A percentile compares a stretch with the other conserved stretches of the same genome.
Evolutionary conservation across 2,888 invertebrate genomes (phyloP).

Genomic region (Diaphora mendica): DNA sequence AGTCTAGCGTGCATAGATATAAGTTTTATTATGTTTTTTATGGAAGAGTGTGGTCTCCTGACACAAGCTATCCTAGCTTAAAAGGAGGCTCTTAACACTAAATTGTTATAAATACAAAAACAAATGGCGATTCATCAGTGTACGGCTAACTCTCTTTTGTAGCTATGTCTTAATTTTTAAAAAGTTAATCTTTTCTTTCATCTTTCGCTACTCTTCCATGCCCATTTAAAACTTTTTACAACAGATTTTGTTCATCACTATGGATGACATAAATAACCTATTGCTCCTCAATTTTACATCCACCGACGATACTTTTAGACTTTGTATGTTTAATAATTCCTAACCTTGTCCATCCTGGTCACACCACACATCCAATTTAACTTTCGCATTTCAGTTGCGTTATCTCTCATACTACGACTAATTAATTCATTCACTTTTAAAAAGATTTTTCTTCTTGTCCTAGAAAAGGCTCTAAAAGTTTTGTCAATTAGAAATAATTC

Average conservation of each 20-base stretch:
- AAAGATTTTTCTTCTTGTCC: not conserved
- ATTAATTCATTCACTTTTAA: not conserved
- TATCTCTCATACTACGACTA: not conserved
- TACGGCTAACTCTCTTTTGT: too few species aligned
- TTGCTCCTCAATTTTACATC: not conserved
- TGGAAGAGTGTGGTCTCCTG: too few species aligned
- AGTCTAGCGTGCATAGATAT: too few species aligned
- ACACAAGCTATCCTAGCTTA: too few species aligned
- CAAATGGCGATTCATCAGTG: too few species aligned
- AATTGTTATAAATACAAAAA: too few species aligned
- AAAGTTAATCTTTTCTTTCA: not conserved
- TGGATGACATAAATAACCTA: not conserved
- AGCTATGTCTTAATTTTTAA: too few species aligned
- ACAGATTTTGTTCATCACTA: not conserved
- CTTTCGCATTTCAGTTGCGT: not conserved
- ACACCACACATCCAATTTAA: not conserved
- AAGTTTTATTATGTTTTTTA: too few species aligned
- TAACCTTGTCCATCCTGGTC: not conserved
- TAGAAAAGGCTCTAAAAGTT: conserved; percentile 13
- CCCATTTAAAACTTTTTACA: too few species aligned
- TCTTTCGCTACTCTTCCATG: not conserved
- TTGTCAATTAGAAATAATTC: conserved; percentile 17
- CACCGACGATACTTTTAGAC: too few species aligned
- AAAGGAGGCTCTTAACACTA: too few species aligned
- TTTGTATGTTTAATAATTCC: not conserved